These are phyloP conservation scores for Drosophila tristis DNA, from an alignment of 1,140 invertebrate genomes.

Conservation along the genomic window DNA sequence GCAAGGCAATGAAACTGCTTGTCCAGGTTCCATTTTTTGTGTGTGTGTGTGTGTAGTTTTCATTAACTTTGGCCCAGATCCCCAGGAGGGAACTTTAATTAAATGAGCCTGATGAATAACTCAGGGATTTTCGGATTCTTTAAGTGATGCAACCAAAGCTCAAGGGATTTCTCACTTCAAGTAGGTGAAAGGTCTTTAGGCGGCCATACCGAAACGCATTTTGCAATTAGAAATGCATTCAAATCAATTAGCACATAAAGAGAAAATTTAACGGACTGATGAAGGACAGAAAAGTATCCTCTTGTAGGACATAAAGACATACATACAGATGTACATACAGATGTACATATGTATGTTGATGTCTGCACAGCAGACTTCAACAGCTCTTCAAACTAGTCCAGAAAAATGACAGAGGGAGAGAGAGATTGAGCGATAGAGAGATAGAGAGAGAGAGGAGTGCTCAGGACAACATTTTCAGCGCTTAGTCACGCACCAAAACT, in stretches of 20 bases:
- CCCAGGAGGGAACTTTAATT: conserved; percentile 31
- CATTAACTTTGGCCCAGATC: conserved; percentile 22
- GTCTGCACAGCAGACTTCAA: conserved; percentile 18
- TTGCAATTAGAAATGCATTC: no score
- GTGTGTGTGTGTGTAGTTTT: conserved; percentile 26
- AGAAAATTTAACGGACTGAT: no score
- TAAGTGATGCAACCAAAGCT: background rate
- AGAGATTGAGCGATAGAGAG: background rate
- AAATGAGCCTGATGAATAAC: conserved; percentile 33
- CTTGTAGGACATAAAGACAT: no score
- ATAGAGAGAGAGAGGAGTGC: conserved; percentile 19
- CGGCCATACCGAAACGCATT: no score
- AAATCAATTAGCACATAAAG: no score
- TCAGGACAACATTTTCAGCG: conserved; percentile 42
- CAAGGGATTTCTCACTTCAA: background rate
- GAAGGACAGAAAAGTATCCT: no score
- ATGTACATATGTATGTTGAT: no score
- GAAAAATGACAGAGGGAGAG: conserved; percentile 2
- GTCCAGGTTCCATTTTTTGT: background rate
- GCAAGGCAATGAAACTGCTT: no score
- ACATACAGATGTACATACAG: no score
- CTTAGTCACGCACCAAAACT: conserved; percentile 58
- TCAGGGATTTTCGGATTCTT: background rate
- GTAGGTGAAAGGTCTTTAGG: no score
- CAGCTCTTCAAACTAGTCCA: conserved; percentile 29